These are phyloP conservation scores for Daboia siamensis DNA, from an alignment of 2,113 vertebrate species.

Conservation along the genomic window DNA sequence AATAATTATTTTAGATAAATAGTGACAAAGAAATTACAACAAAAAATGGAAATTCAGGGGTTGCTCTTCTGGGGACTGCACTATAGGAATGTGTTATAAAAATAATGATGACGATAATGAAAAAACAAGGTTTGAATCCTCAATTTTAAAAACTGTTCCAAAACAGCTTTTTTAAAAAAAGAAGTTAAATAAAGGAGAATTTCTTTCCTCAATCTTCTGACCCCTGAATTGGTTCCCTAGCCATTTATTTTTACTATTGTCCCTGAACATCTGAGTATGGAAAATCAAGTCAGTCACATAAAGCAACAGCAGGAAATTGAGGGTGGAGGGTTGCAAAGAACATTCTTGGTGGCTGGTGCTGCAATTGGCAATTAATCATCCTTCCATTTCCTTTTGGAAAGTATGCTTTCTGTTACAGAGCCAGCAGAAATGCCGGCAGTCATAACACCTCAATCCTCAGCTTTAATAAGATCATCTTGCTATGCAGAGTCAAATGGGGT, in stretches of 20 bases:
- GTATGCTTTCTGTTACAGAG: conserved; percentile 14
- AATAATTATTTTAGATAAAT: background rate
- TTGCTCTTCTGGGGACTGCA: background rate
- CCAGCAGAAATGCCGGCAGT: conserved; percentile 16
- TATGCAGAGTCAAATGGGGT: conserved; percentile 15
- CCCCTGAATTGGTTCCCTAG: background rate
- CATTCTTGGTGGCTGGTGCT: background rate
- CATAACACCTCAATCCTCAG: conserved; percentile 11
- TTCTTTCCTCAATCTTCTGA: background rate
- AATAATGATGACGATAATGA: background rate
- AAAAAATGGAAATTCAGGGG: background rate
- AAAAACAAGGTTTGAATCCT: background rate
- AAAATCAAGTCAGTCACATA: conserved; percentile 16
- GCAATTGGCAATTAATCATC: conserved; percentile 27
- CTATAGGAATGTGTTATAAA: background rate
- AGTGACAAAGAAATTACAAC: background rate
- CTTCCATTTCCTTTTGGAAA: conserved; percentile 34
- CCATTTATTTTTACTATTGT: conserved; percentile 10
- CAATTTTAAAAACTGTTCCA: background rate
- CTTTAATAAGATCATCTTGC: conserved; percentile 10
- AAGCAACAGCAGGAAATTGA: conserved; percentile 22
- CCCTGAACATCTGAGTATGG: background rate
- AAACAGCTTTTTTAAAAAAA: background rate
- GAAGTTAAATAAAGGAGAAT: background rate
- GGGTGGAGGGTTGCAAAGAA: conserved; percentile 1